A percentile compares a stretch with the other conserved stretches of the same genome.
Evolutionary conservation across 1,140 invertebrate genomes (phyloP).

Genomic region (Micrasema longulum): DNA sequence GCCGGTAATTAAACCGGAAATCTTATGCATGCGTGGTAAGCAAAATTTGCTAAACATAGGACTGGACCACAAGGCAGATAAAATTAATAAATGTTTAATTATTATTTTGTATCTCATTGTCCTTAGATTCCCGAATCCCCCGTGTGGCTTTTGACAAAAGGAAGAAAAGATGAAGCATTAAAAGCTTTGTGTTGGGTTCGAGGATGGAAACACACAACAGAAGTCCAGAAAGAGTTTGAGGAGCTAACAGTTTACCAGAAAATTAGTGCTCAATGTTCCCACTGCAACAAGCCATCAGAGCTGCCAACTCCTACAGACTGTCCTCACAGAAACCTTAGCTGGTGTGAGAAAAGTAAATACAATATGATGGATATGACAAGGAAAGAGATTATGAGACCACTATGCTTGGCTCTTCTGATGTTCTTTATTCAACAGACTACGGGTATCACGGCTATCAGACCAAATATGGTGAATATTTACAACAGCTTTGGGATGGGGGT

Average conservation of each 20-base stretch:
- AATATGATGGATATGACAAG: slow-evolving; percentile 61
- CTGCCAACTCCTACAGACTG: slow-evolving; percentile 16
- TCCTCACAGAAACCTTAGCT: slow-evolving; percentile 34
- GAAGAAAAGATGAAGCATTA: slow-evolving; percentile 65
- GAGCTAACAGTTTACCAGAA: slow-evolving; percentile 60
- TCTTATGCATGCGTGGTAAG: no score
- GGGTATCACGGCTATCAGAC: slow-evolving; percentile 69
- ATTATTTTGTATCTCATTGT: no score
- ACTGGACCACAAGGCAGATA: no score
- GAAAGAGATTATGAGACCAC: slow-evolving; percentile 67
- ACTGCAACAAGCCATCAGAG: slow-evolving; percentile 44
- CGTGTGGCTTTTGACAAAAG: slow-evolving; percentile 71
- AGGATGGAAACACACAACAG: slow-evolving; percentile 65
- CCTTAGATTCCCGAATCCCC: slow-evolving; percentile 77
- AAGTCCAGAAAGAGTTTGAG: slow-evolving; percentile 65
- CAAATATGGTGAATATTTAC: slow-evolving; percentile 71
- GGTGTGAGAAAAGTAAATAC: slow-evolving; percentile 32
- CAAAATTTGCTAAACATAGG: no score
- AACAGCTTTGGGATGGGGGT: slow-evolving; percentile 64
- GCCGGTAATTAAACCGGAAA: no score
- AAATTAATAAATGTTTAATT: not conserved
- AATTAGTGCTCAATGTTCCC: slow-evolving; percentile 58
- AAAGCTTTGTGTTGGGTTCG: slow-evolving; percentile 66
- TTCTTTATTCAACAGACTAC: slow-evolving; percentile 68
- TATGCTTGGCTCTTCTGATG: slow-evolving; percentile 63